phyloP scores from a whole-genome alignment of 2,113 vertebrate genomes.

The Brachirus orientalis region DNA sequence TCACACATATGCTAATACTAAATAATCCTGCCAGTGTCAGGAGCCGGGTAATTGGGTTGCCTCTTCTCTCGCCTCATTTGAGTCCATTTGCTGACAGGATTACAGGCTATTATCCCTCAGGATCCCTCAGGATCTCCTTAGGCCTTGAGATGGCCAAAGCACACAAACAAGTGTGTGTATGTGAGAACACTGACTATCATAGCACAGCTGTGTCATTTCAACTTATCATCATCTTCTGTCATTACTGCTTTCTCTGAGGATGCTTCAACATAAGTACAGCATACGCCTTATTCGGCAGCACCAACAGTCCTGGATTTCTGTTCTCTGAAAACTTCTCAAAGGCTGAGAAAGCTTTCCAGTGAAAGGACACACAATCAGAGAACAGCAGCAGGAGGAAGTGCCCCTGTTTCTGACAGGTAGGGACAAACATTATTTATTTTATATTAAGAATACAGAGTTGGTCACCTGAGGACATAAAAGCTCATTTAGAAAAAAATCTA shows the following conservation, averaged over 20 bases:
- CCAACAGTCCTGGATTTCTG: slow-evolving; percentile 51
- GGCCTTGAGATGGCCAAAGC: slow-evolving; percentile 73
- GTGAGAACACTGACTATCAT: slow-evolving; percentile 40
- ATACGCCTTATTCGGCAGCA: slow-evolving; percentile 54
- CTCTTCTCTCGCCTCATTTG: slow-evolving; percentile 79
- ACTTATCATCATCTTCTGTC: slow-evolving; percentile 78
- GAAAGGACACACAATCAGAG: slow-evolving; percentile 39
- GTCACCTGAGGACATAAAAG: slow-evolving; percentile 26
- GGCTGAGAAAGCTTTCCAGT: slow-evolving; percentile 31
- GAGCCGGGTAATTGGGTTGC: slow-evolving; percentile 73
- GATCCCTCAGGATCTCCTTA: slow-evolving; percentile 72
- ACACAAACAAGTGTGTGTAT: slow-evolving; percentile 66
- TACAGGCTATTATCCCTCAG: slow-evolving; percentile 76
- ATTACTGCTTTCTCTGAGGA: slow-evolving; percentile 74
- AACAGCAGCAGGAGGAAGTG: not conserved
- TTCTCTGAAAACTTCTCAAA: slow-evolving; percentile 44
- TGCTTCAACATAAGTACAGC: slow-evolving; percentile 66
- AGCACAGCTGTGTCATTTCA: slow-evolving; percentile 77
- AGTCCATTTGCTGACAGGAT: slow-evolving; percentile 81
- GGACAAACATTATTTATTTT: not conserved
- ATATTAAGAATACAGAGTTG: slow-evolving; percentile 15
- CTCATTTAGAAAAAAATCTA: too few relatives aligned
- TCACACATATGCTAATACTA: slow-evolving; percentile 82
- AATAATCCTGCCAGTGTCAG: slow-evolving; percentile 80
- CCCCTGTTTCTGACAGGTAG: slow-evolving; percentile 27